Conservation (phyloP, 2,113 vertebrate genomes). For the Mesembrinibis cayennensis region DNA sequence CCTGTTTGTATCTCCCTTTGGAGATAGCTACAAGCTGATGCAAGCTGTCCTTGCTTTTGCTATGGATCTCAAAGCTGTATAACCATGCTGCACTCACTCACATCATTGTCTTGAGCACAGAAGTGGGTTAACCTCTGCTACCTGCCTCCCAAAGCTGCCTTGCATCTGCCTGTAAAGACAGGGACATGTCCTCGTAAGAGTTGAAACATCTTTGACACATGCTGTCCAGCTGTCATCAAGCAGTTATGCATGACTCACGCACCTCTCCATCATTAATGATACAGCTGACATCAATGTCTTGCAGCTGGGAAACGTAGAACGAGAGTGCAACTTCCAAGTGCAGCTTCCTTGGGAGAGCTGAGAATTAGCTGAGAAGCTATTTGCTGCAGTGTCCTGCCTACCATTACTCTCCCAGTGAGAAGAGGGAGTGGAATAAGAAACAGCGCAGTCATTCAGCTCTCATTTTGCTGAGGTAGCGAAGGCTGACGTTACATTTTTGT, state of each 20-base stretch:
- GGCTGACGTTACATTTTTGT: neutral
- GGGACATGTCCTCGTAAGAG: neutral
- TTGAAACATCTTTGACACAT: neutral
- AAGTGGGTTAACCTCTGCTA: neutral
- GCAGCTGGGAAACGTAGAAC: neutral
- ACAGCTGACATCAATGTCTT: neutral
- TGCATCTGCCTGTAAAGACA: neutral
- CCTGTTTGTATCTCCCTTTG: neutral
- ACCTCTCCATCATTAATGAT: neutral
- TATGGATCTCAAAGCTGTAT: neutral
- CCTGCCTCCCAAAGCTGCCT: neutral
- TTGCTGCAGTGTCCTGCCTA: neutral
- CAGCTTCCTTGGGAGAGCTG: neutral
- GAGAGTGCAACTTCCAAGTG: neutral
- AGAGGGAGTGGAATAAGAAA: neutral
- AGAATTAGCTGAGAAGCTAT: neutral
- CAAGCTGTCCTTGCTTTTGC: neutral
- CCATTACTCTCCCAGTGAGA: neutral
- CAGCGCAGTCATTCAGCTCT: neutral
- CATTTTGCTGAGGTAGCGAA: neutral
- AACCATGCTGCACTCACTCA: rapidly evolving
- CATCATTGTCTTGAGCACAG: neutral
- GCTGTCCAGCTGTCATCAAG: neutral
- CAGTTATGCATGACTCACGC: neutral
- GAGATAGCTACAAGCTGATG: neutral